phyloP scores from a whole-genome alignment of 2,888 invertebrate species.

The Sisyra terminalis region DNA sequence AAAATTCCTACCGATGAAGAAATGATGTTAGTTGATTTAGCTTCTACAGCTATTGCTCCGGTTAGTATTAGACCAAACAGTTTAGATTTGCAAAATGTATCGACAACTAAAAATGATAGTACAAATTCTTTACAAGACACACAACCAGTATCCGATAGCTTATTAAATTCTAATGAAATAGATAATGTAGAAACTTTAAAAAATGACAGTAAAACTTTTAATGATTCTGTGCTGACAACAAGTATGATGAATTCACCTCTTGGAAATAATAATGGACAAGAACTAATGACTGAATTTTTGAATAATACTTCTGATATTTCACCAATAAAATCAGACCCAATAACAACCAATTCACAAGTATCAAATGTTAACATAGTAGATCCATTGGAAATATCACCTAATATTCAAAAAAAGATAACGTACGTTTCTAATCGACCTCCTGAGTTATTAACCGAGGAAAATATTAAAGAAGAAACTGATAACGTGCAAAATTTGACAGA shows the following conservation, averaged over 20 bases:
- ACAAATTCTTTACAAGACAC: neutral
- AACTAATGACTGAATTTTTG: conserved; percentile 33
- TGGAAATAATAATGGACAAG: conserved; percentile 23
- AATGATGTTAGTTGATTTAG: neutral
- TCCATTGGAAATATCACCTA: conserved; percentile 12
- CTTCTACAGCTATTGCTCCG: neutral
- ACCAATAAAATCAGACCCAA: conserved; percentile 29
- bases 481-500: neutral
- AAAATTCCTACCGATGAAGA: neutral
- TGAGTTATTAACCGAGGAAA: conserved; percentile 25
- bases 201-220: neutral
- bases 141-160: conserved; percentile 1
- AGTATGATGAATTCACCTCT: conserved; percentile 26
- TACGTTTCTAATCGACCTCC: conserved; percentile 27
- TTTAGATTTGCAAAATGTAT: neutral
- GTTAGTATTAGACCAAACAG: neutral
- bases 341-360: neutral
- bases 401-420: conserved; percentile 28
- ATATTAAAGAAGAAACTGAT: neutral
- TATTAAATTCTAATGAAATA: neutral
- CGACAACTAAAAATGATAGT: neutral
- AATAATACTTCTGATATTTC: conserved; percentile 41
- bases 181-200: neutral
- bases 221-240: conserved; percentile 5
- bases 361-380: no score